Base-by-base conservation (phyloP, 2,113 vertebrate species). In the Ploceus nigricollis region DNA sequence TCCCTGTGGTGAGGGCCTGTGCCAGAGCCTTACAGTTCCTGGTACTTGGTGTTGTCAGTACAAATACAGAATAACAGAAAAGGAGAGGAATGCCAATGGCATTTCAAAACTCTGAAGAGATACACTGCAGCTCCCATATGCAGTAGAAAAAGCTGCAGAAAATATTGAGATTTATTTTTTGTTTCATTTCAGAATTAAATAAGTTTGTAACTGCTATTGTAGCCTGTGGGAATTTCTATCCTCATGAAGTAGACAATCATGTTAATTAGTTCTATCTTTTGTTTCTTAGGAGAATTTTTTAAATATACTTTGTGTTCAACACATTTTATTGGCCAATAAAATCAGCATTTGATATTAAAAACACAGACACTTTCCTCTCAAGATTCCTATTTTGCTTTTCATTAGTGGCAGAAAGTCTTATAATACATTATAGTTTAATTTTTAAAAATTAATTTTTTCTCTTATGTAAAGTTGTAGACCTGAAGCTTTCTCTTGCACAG, bases 231-330 rank as follows among this genome's bases (percentile, higher is more conserved):
- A 91, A 42, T 63, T 73, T 91, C 39, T 73, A 61, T 81, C 30
- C 44, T 22, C 31, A 13, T 37, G 54, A 94, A 73, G 45, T 9
- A 86, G 63, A 37, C 27, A n/a, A 76, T 60, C 23, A n/a, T 31
- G 28, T 87, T 93, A 69, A 89, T 89, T 80, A 87, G 33, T 53
- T 84, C 14, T 84, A 75, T 27, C 25, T 89, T 89, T 78, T 87
- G 37, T 81, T 89, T 71, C 63, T 90, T 72, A 28, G 33, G 24
- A 94, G 22, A 90, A 28, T 17, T 82, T 91, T 88, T 90, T 6
- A 72, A 47, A 35, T 22, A 11, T 71, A 51, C 7, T 79, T 90
- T 35, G 11, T 19, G 24, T 58, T 88, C 22, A 58, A 65, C 22
- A 56, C 2, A 23, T 83, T 76, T 94, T 88, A 71, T 28, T 47